Conservation (phyloP, 2,113 vertebrate species). For the Microtus oregoni region DNA sequence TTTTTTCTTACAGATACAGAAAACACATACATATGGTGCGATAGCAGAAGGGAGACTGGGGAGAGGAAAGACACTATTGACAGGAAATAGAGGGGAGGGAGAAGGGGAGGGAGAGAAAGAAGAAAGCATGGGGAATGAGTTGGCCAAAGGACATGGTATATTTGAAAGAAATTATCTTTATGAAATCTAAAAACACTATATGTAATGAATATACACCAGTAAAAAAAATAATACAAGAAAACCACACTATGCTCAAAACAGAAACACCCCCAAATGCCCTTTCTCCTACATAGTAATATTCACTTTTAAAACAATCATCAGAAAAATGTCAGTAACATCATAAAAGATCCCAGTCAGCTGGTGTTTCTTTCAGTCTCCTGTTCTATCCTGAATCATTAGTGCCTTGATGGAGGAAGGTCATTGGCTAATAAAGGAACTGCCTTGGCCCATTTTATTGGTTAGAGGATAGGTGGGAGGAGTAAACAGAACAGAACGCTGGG, state of each 20-base stretch:
- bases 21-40: neutral
- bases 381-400: neutral
- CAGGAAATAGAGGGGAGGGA: neutral
- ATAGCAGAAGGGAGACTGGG: neutral
- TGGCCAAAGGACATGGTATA: neutral
- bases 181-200: neutral
- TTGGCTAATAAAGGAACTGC: too few relatives aligned
- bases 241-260: neutral
- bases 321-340: neutral
- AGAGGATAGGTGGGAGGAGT: too few relatives aligned
- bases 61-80: neutral
- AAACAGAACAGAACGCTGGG: too few relatives aligned
- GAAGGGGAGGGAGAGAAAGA: neutral
- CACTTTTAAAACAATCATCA: slow-evolving; percentile 36
- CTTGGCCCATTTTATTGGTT: too few relatives aligned
- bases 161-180: neutral
- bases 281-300: slow-evolving; percentile 13
- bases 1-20: neutral
- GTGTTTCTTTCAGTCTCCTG: neutral
- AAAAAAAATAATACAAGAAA: neutral
- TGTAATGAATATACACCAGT: neutral
- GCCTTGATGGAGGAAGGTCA: too few relatives aligned
- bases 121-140: neutral
- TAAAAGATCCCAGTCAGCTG: too few relatives aligned
- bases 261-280: neutral